Evolutionary conservation across 53 echinoderm and acorn worm genomes (phyloP).

Genomic region (Paracentrotus lividus): DNA sequence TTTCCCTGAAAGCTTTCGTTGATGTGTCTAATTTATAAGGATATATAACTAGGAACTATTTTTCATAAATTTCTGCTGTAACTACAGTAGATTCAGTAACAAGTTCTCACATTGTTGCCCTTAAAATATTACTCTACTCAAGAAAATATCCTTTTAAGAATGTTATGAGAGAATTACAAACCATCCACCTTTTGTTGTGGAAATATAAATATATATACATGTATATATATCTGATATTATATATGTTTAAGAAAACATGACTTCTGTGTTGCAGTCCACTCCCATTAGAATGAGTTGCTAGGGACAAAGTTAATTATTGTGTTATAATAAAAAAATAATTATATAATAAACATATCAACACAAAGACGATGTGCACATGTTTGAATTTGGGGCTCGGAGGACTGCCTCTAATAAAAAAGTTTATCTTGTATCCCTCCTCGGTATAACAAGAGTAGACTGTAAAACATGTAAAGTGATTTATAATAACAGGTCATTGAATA

Average conservation of each 20-base stretch:
- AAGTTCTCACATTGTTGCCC: background rate
- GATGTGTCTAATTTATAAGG: too few species aligned
- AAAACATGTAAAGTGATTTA: too few species aligned
- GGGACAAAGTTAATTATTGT: too few species aligned
- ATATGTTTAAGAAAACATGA: background rate
- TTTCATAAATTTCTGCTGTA: background rate
- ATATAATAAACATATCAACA: too few species aligned
- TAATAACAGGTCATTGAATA: background rate
- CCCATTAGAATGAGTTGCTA: background rate
- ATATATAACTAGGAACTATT: too few species aligned
- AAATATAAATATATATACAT: background rate
- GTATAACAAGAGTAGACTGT: too few species aligned
- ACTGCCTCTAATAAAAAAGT: too few species aligned
- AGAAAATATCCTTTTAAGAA: background rate
- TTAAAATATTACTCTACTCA: background rate
- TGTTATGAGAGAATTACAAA: background rate
- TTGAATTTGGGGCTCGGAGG: too few species aligned
- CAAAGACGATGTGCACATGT: too few species aligned
- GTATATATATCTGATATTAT: background rate
- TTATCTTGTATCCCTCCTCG: too few species aligned
- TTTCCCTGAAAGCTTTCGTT: background rate
- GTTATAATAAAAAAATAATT: too few species aligned
- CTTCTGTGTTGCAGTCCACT: too few species aligned
- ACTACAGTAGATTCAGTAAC: background rate
- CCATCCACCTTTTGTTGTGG: background rate